phyloP scores from a whole-genome alignment of 2,113 vertebrate species.

The Excalfactoria chinensis region DNA sequence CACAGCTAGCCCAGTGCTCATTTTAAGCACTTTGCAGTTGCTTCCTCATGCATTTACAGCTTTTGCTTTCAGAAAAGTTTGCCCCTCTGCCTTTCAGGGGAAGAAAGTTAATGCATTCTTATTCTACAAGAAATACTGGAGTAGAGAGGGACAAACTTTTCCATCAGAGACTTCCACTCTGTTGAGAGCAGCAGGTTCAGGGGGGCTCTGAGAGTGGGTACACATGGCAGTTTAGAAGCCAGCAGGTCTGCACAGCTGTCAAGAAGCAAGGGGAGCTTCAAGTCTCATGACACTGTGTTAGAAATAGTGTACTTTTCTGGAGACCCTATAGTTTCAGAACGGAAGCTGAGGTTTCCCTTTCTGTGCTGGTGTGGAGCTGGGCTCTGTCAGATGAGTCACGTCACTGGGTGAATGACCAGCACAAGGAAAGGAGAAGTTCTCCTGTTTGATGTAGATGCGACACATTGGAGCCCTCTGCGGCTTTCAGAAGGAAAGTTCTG shows the following conservation, averaged over 20 bases:
- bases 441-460: background rate
- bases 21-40: background rate
- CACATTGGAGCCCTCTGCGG: background rate
- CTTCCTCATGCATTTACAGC: background rate
- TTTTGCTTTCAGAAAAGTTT: background rate
- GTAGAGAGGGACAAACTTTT: background rate
- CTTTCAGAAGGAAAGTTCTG: background rate
- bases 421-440: background rate
- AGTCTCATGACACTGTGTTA: background rate
- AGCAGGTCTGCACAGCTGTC: background rate
- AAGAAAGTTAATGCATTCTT: background rate
- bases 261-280: background rate
- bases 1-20: background rate
- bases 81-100: background rate
- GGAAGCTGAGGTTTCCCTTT: slow-evolving; percentile 52
- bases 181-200: background rate
- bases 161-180: background rate
- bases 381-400: background rate
- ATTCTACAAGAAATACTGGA: background rate
- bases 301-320: background rate
- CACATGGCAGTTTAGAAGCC: background rate
- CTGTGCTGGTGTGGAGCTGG: background rate
- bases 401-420: background rate
- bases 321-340: slow-evolving; percentile 1
- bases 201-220: background rate